Percentiles rank a stretch among this genome's conserved stretches.
These are phyloP conservation scores for Hippasteria phrygiana DNA, from an alignment of 53 echinoderm and acorn worm species.

Conservation along the genomic window DNA sequence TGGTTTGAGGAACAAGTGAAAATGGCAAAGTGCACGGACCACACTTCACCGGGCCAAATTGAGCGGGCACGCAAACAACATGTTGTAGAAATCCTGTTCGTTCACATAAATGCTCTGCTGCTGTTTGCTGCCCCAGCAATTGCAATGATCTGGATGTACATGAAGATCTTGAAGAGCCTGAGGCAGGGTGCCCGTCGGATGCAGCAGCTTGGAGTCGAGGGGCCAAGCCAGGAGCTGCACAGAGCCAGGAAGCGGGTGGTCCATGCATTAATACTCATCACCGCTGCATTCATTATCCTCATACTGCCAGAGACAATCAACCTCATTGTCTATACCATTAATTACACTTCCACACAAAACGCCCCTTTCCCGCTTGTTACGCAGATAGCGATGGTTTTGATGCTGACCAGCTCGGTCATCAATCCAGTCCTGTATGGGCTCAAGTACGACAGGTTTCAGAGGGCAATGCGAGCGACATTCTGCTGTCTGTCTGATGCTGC, in stretches of 20 bases:
- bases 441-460: not conserved
- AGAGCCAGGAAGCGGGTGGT: not conserved
- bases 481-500: not conserved
- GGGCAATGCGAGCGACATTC: not conserved
- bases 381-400: not conserved
- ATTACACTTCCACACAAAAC: not conserved
- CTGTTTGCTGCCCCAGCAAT: not conserved
- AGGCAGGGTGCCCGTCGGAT: not conserved
- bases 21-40: not conserved
- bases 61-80: not conserved
- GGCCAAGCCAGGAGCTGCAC: not conserved
- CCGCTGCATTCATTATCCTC: not conserved
- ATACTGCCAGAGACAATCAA: not conserved
- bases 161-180: not conserved
- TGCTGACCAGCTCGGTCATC: not conserved
- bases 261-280: not conserved
- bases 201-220: not conserved
- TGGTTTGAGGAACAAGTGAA: not conserved
- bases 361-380: too few species aligned
- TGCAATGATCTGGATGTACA: conserved; percentile 24
- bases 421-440: conserved; percentile 6
- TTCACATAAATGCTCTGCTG: not conserved
- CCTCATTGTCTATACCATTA: not conserved
- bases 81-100: not conserved
- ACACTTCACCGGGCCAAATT: not conserved